Conservation (phyloP, 2,113 vertebrate species). For the Actinemys pallida region DNA sequence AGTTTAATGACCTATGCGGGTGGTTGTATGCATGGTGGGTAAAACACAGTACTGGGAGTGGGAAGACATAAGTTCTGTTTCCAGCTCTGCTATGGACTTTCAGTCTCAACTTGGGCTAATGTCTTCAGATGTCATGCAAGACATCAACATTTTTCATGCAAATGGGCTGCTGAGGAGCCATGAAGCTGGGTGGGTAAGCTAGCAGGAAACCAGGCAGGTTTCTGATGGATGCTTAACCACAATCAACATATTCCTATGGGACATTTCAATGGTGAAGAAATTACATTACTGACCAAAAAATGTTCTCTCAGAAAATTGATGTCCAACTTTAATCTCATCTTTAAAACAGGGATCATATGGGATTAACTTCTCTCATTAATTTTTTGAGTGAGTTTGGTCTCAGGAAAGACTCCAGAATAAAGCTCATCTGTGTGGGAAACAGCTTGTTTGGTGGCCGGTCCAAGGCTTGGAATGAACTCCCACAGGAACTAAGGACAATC, state of each 20-base stretch:
- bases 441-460: not conserved
- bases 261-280: not conserved
- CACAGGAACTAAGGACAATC: not conserved
- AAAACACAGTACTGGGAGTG: not conserved
- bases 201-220: not conserved
- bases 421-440: not conserved
- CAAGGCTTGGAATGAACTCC: not conserved
- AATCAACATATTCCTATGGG: not conserved
- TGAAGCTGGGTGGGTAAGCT: not conserved
- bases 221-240: not conserved
- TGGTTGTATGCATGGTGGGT: not conserved
- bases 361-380: not conserved
- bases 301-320: not conserved
- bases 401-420: not conserved
- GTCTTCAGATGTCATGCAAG: not conserved
- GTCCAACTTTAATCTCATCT: not conserved
- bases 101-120: slow-evolving; percentile 36
- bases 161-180: not conserved
- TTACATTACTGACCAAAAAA: not conserved
- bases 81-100: slow-evolving; percentile 37
- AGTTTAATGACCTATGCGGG: not conserved
- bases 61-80: slow-evolving; percentile 20
- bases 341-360: not conserved
- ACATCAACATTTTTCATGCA: not conserved
- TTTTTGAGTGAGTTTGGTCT: not conserved